These are phyloP conservation scores for Choloepus hoffmanni DNA, from an alignment of 2,113 vertebrate genomes.

Conservation along the genomic window DNA sequence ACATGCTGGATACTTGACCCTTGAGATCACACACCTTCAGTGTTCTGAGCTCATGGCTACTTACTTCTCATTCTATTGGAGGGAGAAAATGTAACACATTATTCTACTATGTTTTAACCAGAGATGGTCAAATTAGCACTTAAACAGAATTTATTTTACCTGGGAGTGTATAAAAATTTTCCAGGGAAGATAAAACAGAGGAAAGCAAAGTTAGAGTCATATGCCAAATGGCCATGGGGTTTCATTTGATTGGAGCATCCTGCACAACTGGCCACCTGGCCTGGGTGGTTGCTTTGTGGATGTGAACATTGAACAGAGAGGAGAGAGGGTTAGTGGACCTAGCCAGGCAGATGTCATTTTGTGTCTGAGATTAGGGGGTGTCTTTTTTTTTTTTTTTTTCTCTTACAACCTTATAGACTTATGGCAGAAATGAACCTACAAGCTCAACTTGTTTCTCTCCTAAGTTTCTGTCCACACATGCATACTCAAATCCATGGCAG, in stretches of 20 bases:
- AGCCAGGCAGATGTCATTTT: rapidly evolving
- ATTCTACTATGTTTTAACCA: not conserved
- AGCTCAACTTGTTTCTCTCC: not conserved
- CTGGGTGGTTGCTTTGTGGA: not conserved
- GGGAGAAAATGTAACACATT: not conserved
- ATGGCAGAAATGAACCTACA: too few relatives aligned
- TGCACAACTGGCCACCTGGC: not conserved
- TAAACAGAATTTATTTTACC: not conserved
- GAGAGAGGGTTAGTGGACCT: not conserved
- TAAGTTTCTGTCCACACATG: not conserved
- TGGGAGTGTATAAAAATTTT: not conserved
- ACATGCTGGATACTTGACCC: not conserved
- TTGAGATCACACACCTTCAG: too few relatives aligned
- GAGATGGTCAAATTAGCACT: not conserved
- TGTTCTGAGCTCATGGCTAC: not conserved
- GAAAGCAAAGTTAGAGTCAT: not conserved
- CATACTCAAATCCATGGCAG: too few relatives aligned
- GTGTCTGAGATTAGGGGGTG: not conserved
- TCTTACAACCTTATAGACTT: not conserved
- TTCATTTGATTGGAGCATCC: not conserved
- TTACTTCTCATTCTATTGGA: not conserved
- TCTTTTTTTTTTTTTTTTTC: too few relatives aligned
- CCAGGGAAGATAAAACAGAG: not conserved
- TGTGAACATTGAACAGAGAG: too few relatives aligned
- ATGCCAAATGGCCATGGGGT: not conserved